These are phyloP conservation scores for Myiagra hebetior DNA, from an alignment of 2,113 vertebrate genomes.

Conservation along the genomic window DNA sequence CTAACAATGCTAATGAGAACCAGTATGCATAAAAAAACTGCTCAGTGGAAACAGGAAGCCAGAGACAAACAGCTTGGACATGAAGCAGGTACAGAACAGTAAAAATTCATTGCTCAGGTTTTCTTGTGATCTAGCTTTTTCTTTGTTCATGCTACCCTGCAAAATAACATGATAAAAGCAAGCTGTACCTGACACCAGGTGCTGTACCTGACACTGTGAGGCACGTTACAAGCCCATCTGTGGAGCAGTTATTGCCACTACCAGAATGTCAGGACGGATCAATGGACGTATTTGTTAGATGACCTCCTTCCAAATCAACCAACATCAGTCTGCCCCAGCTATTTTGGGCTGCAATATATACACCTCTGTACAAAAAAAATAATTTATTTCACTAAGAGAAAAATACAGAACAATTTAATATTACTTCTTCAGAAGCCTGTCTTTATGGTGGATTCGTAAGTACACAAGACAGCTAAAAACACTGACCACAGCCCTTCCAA, in stretches of 20 bases:
- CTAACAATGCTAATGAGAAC: background rate
- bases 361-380: background rate
- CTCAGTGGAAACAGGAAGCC: background rate
- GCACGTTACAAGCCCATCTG: background rate
- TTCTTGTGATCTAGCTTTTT: background rate
- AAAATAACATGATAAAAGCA: background rate
- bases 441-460: background rate
- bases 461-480: background rate
- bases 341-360: background rate
- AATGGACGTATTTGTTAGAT: background rate
- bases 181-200: background rate
- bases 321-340: accelerated
- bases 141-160: background rate
- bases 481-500: background rate
- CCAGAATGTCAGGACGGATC: background rate
- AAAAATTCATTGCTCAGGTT: background rate
- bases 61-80: background rate
- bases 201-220: background rate
- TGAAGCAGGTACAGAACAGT: background rate
- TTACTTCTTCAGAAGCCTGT: background rate
- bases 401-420: background rate
- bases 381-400: background rate
- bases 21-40: background rate
- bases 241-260: background rate
- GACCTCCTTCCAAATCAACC: background rate